These are phyloP conservation scores for Eudyptes chrysolophus DNA, from an alignment of 2,113 vertebrate species.

Conservation along the genomic window DNA sequence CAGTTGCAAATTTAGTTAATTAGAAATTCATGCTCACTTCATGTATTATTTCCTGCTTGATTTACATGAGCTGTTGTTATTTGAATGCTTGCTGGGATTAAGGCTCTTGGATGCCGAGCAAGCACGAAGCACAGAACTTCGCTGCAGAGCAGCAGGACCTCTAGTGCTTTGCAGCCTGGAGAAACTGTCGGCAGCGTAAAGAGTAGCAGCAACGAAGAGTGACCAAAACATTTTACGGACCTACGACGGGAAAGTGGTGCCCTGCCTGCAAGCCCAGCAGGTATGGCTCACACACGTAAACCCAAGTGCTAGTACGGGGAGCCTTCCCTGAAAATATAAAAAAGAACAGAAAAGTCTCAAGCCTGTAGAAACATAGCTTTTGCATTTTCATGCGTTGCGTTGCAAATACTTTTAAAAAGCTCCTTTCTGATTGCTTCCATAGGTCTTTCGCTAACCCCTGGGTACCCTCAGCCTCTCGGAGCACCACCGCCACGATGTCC, in stretches of 20 bases:
- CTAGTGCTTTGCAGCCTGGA: slow-evolving; percentile 37
- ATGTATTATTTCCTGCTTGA: slow-evolving; percentile 37
- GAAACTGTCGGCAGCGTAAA: background rate
- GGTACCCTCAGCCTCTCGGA: background rate
- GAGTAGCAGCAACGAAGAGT: background rate
- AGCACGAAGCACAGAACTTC: background rate
- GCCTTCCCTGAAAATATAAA: background rate
- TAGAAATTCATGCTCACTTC: slow-evolving; percentile 59
- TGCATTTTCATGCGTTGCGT: background rate
- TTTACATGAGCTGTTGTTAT: slow-evolving; percentile 44
- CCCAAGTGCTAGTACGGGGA: background rate
- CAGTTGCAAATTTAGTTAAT: slow-evolving; percentile 63
- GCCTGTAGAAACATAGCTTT: background rate
- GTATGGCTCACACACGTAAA: background rate
- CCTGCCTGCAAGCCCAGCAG: background rate
- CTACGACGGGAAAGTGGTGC: background rate
- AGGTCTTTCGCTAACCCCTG: background rate
- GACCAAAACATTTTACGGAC: background rate
- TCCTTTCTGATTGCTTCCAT: background rate
- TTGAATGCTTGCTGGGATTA: slow-evolving; percentile 8
- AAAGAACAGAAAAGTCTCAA: background rate
- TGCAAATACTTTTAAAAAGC: background rate
- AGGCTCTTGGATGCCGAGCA: background rate
- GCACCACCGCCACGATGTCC: background rate
- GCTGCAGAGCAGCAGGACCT: slow-evolving; percentile 27